phyloP scores from a whole-genome alignment of 2,888 invertebrate genomes.

The Mycalesis mineus region DNA sequence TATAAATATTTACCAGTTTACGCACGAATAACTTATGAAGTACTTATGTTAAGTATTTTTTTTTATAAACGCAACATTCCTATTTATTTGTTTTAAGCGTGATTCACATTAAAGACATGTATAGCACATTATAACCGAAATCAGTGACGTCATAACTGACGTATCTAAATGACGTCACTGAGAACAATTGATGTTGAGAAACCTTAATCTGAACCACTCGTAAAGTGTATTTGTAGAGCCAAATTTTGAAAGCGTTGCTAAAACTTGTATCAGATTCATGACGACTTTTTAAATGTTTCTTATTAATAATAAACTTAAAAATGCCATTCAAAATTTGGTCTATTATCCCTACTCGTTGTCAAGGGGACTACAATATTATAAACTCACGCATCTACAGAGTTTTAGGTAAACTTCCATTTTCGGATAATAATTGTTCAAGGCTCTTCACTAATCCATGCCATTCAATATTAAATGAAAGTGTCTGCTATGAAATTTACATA shows the following conservation, averaged over 20 bases:
- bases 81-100: neutral
- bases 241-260: constrained; percentile 1
- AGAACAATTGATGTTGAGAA: neutral
- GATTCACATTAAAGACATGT: neutral
- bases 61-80: neutral
- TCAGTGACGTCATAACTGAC: neutral
- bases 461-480: no score
- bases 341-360: constrained; percentile 26
- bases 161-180: no score
- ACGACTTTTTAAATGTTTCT: neutral
- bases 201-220: neutral
- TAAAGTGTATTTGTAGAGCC: neutral
- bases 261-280: no score
- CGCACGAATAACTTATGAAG: constrained; percentile 35
- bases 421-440: no score
- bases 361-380: constrained; percentile 19
- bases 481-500: no score
- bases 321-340: constrained; percentile 28
- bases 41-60: constrained; percentile 35
- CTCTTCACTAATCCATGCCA: no score
- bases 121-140: neutral
- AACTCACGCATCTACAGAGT: neutral
- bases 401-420: no score
- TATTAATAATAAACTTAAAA: neutral
- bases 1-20: constrained; percentile 26